These are phyloP conservation scores for Macrophya alboannulata DNA, from an alignment of 2,888 invertebrate species.

Conservation along the genomic window DNA sequence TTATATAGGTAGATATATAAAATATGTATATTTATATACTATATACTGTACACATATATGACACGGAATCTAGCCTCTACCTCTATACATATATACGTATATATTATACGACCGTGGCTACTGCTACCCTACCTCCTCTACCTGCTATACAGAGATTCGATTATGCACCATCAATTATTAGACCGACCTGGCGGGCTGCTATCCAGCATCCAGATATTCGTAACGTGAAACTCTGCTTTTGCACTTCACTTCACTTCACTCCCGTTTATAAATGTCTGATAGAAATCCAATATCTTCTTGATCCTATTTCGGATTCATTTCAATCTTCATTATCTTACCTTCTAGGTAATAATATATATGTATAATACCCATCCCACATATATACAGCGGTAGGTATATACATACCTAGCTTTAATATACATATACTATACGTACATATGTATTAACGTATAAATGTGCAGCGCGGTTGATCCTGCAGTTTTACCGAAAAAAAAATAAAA, in stretches of 20 bases:
- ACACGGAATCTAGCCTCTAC: neutral
- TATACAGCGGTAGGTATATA: too few species aligned
- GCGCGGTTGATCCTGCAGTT: too few species aligned
- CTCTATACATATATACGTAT: neutral
- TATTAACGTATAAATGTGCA: too few species aligned
- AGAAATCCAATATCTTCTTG: conserved; percentile 23
- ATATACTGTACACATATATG: neutral
- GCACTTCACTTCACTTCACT: conserved; percentile 5
- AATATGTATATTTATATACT: too few species aligned
- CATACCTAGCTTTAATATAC: neutral
- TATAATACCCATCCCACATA: neutral
- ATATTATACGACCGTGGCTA: too few species aligned
- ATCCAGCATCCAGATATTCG: neutral
- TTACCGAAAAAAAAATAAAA: neutral
- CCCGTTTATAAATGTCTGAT: conserved; percentile 1
- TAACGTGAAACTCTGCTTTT: neutral
- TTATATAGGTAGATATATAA: too few species aligned
- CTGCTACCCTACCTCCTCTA: too few species aligned
- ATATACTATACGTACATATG: too few species aligned
- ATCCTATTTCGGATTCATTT: conserved; percentile 46
- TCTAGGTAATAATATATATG: neutral
- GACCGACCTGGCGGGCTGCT: neutral
- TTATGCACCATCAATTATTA: conserved; percentile 52
- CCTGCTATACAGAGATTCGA: conserved; percentile 10
- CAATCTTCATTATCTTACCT: conserved; percentile 38